Conservation (phyloP, 1,140 invertebrate species). For the Drosophila nasuta region DNA sequence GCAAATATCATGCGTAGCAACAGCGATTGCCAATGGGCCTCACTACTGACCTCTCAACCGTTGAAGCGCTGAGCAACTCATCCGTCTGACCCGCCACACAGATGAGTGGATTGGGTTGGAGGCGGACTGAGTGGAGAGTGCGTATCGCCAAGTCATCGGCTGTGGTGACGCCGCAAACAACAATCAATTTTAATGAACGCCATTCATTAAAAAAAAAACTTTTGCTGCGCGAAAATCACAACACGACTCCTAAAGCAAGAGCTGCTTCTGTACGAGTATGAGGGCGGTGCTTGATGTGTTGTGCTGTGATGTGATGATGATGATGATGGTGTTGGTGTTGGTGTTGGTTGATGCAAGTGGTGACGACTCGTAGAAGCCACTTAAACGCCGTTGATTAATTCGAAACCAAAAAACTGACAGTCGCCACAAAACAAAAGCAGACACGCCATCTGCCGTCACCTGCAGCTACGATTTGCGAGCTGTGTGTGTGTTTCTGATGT, state of each 20-base stretch:
- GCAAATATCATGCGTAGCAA: slow-evolving; percentile 69
- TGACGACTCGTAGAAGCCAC: slow-evolving; percentile 64
- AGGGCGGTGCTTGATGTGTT: slow-evolving; percentile 8
- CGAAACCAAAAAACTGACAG: slow-evolving; percentile 78
- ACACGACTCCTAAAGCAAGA: neutral
- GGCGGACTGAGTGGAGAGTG: slow-evolving; percentile 1
- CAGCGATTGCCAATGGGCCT: neutral
- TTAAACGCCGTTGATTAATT: slow-evolving; percentile 75
- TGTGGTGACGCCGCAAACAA: slow-evolving; percentile 65
- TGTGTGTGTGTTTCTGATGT: neutral
- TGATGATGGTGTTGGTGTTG: neutral
- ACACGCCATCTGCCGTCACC: slow-evolving; percentile 44
- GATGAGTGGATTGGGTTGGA: slow-evolving; percentile 10
- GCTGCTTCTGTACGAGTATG: neutral
- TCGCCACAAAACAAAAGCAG: slow-evolving; percentile 66
- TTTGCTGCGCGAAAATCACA: slow-evolving; percentile 69
- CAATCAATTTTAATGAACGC: slow-evolving; percentile 82
- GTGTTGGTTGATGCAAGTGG: slow-evolving; percentile 21
- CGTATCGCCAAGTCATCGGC: slow-evolving; percentile 69
- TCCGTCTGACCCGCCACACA: neutral
- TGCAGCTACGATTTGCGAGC: slow-evolving; percentile 29
- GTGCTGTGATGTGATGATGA: neutral
- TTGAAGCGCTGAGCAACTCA: neutral
- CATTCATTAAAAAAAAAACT: slow-evolving; percentile 74
- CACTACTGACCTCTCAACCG: neutral